A percentile compares a stretch with the other conserved stretches of the same genome.
These are phyloP conservation scores for Bos indicus DNA, from an alignment of 2,113 vertebrate species.

Conservation along the genomic window DNA sequence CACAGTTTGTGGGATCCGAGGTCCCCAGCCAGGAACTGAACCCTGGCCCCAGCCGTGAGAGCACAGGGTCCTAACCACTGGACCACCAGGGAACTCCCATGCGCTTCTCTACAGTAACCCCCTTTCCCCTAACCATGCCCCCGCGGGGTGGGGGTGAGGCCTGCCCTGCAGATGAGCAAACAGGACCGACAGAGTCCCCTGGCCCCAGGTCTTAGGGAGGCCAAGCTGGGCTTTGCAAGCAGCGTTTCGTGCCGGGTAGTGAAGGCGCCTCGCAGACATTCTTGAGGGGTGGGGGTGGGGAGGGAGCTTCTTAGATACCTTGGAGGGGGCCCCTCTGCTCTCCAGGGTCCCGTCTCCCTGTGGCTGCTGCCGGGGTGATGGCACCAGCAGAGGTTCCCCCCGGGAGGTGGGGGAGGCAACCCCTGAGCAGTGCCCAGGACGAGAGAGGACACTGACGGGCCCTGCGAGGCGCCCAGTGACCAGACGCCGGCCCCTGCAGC, in stretches of 20 bases:
- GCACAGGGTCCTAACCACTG: neutral
- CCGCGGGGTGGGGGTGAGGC: rapidly evolving
- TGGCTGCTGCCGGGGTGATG: rapidly evolving
- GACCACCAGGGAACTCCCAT: neutral
- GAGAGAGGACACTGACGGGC: rapidly evolving
- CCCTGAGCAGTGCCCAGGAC: rapidly evolving
- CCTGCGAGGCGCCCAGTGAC: neutral
- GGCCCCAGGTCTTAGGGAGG: neutral
- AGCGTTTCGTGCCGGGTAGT: neutral
- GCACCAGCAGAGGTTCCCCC: neutral
- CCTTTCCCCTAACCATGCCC: rapidly evolving
- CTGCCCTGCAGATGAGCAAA: neutral
- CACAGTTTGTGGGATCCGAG: neutral
- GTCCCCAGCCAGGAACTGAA: neutral
- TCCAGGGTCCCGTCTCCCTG: neutral
- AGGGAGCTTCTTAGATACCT: neutral
- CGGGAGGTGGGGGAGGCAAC: neutral
- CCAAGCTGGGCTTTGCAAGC: neutral
- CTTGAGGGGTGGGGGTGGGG: rapidly evolving
- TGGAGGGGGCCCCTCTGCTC: neutral
- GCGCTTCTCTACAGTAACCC: rapidly evolving
- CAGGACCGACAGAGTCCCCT: no score
- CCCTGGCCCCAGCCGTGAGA: rapidly evolving
- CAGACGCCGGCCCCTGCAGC: neutral
- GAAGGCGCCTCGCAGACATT: neutral